Evolutionary conservation across 2,113 vertebrate species (phyloP).

Genomic region (Macroglossus sobrinus): DNA sequence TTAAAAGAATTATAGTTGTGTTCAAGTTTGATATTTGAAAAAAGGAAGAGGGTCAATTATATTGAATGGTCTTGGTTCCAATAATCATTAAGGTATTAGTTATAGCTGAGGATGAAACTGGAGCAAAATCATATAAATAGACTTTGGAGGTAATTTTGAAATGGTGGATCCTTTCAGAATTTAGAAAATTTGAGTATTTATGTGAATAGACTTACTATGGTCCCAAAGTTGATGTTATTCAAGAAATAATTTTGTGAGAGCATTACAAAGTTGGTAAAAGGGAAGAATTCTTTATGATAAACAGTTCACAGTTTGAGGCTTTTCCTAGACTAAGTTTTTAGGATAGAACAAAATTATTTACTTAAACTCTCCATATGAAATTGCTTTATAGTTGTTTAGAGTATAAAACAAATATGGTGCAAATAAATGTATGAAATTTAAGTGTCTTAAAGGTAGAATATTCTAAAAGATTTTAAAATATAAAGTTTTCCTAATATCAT

Average conservation of each 20-base stretch:
- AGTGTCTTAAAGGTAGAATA: constrained; percentile 7
- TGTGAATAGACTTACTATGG: not conserved
- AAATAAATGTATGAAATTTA: constrained; percentile 33
- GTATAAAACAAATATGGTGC: constrained; percentile 17
- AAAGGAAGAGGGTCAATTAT: not conserved
- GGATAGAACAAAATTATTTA: not conserved
- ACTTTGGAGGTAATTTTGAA: constrained; percentile 31
- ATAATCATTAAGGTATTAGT: not conserved
- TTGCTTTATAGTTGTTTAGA: not conserved
- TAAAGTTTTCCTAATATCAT: not conserved
- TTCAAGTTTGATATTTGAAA: constrained; percentile 77
- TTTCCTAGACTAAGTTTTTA: constrained; percentile 31
- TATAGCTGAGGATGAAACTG: not conserved
- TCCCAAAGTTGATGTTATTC: constrained; percentile 19
- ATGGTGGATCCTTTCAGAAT: constrained; percentile 14
- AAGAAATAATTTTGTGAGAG: constrained; percentile 21
- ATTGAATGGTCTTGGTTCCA: not conserved
- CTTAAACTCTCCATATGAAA: not conserved
- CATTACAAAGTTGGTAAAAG: not conserved
- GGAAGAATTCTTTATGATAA: not conserved
- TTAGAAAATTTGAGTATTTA: constrained; percentile 58
- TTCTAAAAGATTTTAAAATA: constrained; percentile 15
- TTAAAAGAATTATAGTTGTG: constrained; percentile 74
- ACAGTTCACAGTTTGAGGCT: not conserved
- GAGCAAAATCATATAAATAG: not conserved